Conservation (phyloP, 2,113 vertebrate genomes). For the Pollimyrus isidori region DNA sequence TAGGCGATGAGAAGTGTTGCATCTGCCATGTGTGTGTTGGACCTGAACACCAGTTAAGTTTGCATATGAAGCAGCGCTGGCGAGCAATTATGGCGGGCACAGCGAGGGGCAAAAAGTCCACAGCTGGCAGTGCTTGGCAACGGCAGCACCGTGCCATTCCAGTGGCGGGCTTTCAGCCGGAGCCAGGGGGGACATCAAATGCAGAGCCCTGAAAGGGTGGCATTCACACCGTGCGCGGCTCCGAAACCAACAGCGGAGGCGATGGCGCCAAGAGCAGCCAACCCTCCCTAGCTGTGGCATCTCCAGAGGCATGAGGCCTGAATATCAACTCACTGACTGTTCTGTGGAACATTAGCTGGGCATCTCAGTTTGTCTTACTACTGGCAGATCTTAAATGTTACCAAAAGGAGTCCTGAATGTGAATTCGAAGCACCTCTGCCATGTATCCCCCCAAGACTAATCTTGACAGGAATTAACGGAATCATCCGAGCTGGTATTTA, state of each 20-base stretch:
- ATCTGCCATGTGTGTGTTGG: neutral
- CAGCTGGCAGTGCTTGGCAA: conserved; percentile 7
- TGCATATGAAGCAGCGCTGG: neutral
- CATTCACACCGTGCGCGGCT: neutral
- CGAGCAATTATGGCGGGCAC: neutral
- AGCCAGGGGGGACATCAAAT: conserved; percentile 10
- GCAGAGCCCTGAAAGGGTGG: neutral
- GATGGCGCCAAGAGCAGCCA: neutral
- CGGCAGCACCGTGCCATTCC: neutral
- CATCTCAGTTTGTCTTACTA: neutral
- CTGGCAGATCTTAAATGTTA: neutral
- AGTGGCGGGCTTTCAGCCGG: neutral
- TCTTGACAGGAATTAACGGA: neutral
- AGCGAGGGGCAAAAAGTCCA: neutral
- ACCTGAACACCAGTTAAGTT: neutral
- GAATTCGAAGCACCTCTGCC: neutral
- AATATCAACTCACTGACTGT: neutral
- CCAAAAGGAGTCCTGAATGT: neutral
- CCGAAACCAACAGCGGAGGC: neutral
- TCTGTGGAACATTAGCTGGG: neutral
- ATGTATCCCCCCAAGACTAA: neutral
- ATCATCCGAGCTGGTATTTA: neutral
- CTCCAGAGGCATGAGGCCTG: neutral
- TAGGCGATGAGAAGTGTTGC: neutral
- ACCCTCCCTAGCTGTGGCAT: neutral